Conservation (phyloP, 2,113 vertebrate genomes). For the Coregonus clupeaformis region DNA sequence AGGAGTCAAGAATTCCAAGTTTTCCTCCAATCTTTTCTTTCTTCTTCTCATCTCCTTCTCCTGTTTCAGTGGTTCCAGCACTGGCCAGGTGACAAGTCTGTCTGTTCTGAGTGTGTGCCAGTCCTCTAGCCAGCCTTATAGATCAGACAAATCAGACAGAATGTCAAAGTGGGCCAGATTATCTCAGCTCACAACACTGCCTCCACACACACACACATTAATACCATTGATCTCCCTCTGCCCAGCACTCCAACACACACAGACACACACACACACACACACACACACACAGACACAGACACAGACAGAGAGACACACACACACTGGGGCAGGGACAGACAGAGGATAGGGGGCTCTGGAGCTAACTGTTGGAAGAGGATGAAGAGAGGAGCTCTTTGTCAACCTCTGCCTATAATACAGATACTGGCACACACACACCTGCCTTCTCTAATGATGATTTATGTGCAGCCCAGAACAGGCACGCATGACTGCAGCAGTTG, state of each 20-base stretch:
- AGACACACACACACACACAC: not conserved
- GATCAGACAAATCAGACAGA: conserved; percentile 25
- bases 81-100: not conserved
- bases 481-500: conserved; percentile 36
- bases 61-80: too few species aligned
- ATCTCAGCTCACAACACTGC: conserved; percentile 74
- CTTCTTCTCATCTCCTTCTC: too few species aligned
- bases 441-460: conserved; percentile 74
- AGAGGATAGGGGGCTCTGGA: not conserved
- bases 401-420: too few species aligned
- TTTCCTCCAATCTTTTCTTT: too few species aligned
- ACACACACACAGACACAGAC: conserved; percentile 25
- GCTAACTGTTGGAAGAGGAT: too few species aligned
- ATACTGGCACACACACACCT: conserved; percentile 44
- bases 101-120: not conserved
- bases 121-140: too few species aligned
- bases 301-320: conserved; percentile 31
- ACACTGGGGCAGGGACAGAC: not conserved
- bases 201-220: conserved; percentile 66
- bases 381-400: too few species aligned
- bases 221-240: too few species aligned
- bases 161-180: conserved; percentile 59
- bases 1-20: too few species aligned
- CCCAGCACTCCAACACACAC: not conserved
- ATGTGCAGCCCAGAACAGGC: conserved; percentile 60